A percentile compares a stretch with the other conserved stretches of the same genome.
Conservation (phyloP, 2,113 vertebrate species). For the Dipodomys spectabilis region DNA sequence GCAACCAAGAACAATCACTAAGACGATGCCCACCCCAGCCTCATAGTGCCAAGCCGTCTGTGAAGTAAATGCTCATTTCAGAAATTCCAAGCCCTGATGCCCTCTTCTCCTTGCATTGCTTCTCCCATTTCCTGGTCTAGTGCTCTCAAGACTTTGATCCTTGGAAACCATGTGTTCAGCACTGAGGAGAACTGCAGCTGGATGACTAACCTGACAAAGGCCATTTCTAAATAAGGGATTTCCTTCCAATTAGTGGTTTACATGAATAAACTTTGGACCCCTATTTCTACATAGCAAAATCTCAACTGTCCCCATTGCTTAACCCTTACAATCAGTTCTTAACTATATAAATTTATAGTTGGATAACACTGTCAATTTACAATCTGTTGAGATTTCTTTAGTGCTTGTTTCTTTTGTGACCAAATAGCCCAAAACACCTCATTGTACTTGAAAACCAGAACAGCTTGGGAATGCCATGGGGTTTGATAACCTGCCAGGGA, state of each 20-base stretch:
- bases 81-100: conserved; percentile 64
- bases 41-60: conserved; percentile 68
- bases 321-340: conserved; percentile 76
- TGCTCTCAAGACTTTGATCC: conserved; percentile 55
- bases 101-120: conserved; percentile 60
- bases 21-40: conserved; percentile 25
- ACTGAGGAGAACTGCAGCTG: conserved; percentile 33
- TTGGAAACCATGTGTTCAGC: background rate
- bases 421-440: conserved; percentile 28
- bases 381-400: conserved; percentile 60
- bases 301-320: background rate
- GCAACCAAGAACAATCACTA: conserved; percentile 96
- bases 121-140: conserved; percentile 68
- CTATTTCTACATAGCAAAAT: conserved; percentile 61
- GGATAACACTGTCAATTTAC: conserved; percentile 64
- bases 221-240: conserved; percentile 5
- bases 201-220: background rate
- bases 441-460: conserved; percentile 69
- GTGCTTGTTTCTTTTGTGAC: conserved; percentile 57
- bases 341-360: conserved; percentile 66
- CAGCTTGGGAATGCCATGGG: conserved; percentile 61
- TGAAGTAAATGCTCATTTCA: conserved; percentile 59
- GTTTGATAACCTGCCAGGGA: conserved; percentile 60
- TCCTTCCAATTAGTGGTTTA: conserved; percentile 50
- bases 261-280: conserved; percentile 60